Evolutionary conservation across 1,140 invertebrate genomes (phyloP).

Genomic region (Drosophila sucinea): DNA sequence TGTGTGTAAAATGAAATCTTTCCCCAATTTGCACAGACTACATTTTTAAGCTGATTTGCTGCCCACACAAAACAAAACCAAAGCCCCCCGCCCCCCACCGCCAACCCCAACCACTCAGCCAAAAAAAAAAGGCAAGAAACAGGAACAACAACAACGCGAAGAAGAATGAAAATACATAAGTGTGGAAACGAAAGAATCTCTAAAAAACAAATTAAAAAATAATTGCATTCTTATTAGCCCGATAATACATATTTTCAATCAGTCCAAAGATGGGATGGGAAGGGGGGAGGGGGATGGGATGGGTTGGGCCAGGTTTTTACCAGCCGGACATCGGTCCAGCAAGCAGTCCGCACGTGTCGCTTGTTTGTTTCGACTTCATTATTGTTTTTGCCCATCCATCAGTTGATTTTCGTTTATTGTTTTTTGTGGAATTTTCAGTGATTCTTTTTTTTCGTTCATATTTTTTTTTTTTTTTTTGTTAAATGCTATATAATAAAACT

Average conservation of each 20-base stretch:
- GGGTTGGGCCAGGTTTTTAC: no score
- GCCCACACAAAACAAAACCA: conserved; percentile 8
- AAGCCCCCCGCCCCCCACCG: neutral
- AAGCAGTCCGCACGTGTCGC: conserved; percentile 48
- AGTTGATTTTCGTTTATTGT: conserved; percentile 43
- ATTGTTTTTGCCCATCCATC: conserved; percentile 64
- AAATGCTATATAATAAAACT: conserved; percentile 11
- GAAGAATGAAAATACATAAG: neutral
- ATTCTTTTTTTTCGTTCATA: neutral
- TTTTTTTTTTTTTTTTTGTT: conserved; percentile 14
- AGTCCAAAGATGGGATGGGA: conserved; percentile 13
- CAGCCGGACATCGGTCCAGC: no score
- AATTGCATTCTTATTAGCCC: conserved; percentile 68
- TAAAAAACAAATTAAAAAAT: conserved; percentile 75
- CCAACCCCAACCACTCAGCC: neutral
- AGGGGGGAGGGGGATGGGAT: neutral
- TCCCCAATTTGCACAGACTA: conserved; percentile 15
- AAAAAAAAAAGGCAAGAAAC: neutral
- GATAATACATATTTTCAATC: conserved; percentile 57
- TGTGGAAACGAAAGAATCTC: conserved; percentile 9
- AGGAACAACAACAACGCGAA: neutral
- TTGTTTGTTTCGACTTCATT: conserved; percentile 61
- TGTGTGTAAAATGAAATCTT: conserved; percentile 12
- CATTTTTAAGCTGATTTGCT: conserved; percentile 66
- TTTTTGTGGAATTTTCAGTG: conserved; percentile 32